A percentile compares a stretch with the other conserved stretches of the same genome.
These are phyloP conservation scores for Cebus imitator DNA, from an alignment of 2,113 vertebrate species.

Conservation along the genomic window DNA sequence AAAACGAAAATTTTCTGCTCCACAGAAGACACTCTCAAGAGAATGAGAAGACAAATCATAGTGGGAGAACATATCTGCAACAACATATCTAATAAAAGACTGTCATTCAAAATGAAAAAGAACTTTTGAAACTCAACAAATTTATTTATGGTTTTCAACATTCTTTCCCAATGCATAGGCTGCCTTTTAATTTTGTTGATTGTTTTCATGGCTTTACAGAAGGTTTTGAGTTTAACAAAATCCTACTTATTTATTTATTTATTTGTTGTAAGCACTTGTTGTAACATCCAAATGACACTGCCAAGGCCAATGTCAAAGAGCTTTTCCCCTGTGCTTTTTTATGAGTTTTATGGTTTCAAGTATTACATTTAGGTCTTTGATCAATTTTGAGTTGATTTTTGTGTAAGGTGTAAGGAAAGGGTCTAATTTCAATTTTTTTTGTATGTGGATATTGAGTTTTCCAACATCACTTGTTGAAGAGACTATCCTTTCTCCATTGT, in stretches of 20 bases:
- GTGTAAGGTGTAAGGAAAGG: background rate
- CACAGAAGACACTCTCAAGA: background rate
- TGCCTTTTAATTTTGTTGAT: background rate
- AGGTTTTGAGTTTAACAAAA: background rate
- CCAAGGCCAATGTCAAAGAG: background rate
- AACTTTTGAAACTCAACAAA: background rate
- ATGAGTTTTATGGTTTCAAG: background rate
- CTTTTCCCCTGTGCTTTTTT: background rate
- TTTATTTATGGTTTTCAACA: background rate
- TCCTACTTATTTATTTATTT: background rate
- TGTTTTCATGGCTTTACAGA: background rate
- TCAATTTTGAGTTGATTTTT: background rate
- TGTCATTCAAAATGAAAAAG: background rate
- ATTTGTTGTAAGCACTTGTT: background rate
- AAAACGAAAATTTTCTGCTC: background rate
- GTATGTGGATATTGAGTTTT: background rate
- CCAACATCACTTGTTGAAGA: background rate
- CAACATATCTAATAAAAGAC: background rate
- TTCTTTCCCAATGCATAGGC: background rate
- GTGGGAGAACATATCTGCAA: slow-evolving; percentile 7
- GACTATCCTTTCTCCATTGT: background rate
- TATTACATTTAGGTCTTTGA: background rate
- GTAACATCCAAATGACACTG: background rate
- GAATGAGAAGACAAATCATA: background rate
- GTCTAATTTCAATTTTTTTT: background rate